Evolutionary conservation across 1,140 invertebrate genomes (phyloP).

Genomic region (Nymphalis io): DNA sequence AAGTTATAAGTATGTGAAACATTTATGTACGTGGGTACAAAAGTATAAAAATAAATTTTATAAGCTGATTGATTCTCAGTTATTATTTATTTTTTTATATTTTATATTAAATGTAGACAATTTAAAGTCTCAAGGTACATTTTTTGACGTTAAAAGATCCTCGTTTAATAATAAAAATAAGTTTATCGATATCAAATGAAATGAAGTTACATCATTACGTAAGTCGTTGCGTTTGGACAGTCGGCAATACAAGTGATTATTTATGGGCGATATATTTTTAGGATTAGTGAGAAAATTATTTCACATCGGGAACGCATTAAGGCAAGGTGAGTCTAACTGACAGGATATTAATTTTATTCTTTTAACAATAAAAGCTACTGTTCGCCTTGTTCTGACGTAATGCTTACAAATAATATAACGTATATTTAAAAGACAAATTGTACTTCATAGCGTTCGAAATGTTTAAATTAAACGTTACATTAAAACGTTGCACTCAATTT

Average conservation of each 20-base stretch:
- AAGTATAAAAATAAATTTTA: too few relatives aligned
- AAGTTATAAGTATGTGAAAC: too few relatives aligned
- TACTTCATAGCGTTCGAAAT: too few relatives aligned
- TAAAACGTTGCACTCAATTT: too few relatives aligned
- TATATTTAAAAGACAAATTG: neutral
- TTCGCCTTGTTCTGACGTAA: neutral
- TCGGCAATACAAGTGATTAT: constrained; percentile 66
- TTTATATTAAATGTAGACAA: too few relatives aligned
- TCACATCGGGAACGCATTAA: constrained; percentile 64
- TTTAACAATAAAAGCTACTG: constrained; percentile 38
- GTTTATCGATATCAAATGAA: constrained; percentile 32
- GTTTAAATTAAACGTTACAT: too few relatives aligned
- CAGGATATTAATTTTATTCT: constrained; percentile 44
- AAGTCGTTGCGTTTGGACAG: constrained; percentile 57
- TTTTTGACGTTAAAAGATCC: too few relatives aligned
- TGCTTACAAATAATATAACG: neutral
- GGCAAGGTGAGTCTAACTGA: constrained; percentile 42
- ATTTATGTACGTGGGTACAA: too few relatives aligned
- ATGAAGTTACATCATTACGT: constrained; percentile 46
- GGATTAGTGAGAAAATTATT: constrained; percentile 77
- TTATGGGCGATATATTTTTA: constrained; percentile 76
- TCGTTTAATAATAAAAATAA: neutral
- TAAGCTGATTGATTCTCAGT: too few relatives aligned
- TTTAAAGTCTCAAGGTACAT: too few relatives aligned
- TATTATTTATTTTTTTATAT: too few relatives aligned